Evolutionary conservation across 1,140 invertebrate species (phyloP).

Genomic region (Antheraea mylitta): DNA sequence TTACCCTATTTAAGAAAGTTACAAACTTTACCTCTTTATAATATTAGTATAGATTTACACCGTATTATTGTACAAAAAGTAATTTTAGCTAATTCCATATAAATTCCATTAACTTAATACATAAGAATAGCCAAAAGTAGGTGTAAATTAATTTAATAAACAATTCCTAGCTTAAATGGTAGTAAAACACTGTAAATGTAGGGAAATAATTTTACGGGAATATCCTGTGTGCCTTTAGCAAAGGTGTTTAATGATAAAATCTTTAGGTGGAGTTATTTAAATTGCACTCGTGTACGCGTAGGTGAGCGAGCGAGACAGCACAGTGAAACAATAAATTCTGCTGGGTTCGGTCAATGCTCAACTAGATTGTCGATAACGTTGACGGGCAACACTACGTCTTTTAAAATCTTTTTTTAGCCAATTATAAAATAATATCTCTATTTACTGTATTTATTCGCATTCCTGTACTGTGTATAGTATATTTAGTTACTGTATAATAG

Average conservation of each 20-base stretch:
- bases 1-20: no score
- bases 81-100: no score
- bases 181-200: not conserved
- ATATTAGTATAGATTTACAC: no score
- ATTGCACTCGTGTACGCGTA: conserved; percentile 38
- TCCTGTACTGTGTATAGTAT: no score
- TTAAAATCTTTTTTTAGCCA: not conserved
- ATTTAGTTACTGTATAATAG: no score
- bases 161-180: no score
- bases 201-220: not conserved
- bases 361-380: conserved; percentile 54
- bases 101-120: no score
- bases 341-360: conserved; percentile 30
- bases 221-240: conserved; percentile 16
- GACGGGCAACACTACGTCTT: conserved; percentile 37
- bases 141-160: no score
- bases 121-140: no score
- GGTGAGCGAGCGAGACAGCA: conserved; percentile 34
- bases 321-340: conserved; percentile 53
- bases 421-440: not conserved
- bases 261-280: conserved; percentile 43
- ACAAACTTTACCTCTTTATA: no score
- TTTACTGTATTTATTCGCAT: no score
- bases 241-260: conserved; percentile 51
- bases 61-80: no score